Percentiles rank a stretch among this genome's conserved stretches.
Evolutionary conservation across 1,140 invertebrate genomes (phyloP).

Genomic region (Sminthurides bifidus): DNA sequence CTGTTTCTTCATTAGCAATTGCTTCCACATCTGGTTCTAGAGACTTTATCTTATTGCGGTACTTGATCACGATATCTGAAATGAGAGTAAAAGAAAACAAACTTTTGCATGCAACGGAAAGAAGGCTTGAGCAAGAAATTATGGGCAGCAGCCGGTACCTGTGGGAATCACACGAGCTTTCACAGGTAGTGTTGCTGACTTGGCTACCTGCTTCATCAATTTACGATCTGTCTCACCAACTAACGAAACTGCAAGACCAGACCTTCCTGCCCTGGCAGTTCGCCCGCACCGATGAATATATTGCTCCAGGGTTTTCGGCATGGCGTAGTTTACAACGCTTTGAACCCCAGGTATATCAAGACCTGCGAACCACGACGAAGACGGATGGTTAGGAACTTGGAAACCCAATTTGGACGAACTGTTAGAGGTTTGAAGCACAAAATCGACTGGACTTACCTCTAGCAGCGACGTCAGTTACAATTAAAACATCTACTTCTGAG

Average conservation of each 20-base stretch:
- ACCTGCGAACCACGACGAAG: conserved; percentile 41
- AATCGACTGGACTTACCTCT: conserved; percentile 53
- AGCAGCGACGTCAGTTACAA: conserved; percentile 93
- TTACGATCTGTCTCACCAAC: conserved; percentile 82
- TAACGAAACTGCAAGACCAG: conserved; percentile 81
- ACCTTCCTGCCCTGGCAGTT: conserved; percentile 83
- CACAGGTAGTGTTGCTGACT: conserved; percentile 67
- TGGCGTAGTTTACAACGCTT: conserved; percentile 87
- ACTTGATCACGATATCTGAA: conserved; percentile 74
- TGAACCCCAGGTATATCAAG: conserved; percentile 92
- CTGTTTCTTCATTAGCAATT: conserved; percentile 71
- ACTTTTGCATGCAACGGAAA: too few relatives aligned
- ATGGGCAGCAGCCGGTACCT: conserved; percentile 37
- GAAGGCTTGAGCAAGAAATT: background rate
- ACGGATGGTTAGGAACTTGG: too few relatives aligned
- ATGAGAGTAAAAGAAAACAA: conserved; percentile 20
- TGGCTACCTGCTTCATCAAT: conserved; percentile 84
- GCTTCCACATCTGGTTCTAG: conserved; percentile 65
- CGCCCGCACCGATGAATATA: conserved; percentile 91
- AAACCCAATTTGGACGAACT: too few relatives aligned
- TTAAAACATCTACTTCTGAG: conserved; percentile 74
- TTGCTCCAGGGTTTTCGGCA: conserved; percentile 86
- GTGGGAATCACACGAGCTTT: conserved; percentile 75
- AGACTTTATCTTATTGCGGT: conserved; percentile 54
- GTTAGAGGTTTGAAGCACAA: too few relatives aligned